These are phyloP conservation scores for Oxyscelio sp. DNA, from an alignment of 2,888 invertebrate genomes.

Conservation along the genomic window DNA sequence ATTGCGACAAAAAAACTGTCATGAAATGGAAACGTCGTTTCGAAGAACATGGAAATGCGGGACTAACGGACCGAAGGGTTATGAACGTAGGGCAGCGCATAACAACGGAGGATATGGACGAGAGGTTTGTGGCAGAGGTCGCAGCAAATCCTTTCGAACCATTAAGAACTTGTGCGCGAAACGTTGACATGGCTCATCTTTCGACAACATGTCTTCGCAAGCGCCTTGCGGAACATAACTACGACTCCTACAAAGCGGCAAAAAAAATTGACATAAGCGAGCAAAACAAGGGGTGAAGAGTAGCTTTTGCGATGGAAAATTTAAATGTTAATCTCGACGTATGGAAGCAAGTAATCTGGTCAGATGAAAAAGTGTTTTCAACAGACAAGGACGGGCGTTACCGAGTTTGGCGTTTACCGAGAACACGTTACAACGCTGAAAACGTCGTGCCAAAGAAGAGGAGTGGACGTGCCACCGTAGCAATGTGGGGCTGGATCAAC, in stretches of 20 bases:
- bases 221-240: too few species aligned
- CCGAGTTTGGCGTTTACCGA: too few species aligned
- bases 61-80: not conserved
- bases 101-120: not conserved
- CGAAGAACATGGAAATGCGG: not conserved
- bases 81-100: too few species aligned
- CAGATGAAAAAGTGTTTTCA: conserved; percentile 29
- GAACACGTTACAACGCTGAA: too few species aligned
- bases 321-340: not conserved
- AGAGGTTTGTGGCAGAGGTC: not conserved
- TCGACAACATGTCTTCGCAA: too few species aligned
- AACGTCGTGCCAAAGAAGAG: too few species aligned
- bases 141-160: conserved; percentile 6
- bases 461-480: too few species aligned
- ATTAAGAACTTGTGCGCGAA: not conserved
- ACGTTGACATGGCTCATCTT: conserved; percentile 2
- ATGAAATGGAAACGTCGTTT: conserved; percentile 4
- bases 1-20: not conserved
- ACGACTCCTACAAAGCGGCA: conserved; percentile 3
- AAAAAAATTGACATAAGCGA: conserved; percentile 4
- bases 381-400: conserved; percentile 32
- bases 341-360: not conserved
- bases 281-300: not conserved
- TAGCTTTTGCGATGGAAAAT: not conserved
- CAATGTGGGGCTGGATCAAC: too few species aligned